Percentiles rank a stretch among this genome's conserved stretches.
Conservation (phyloP, 1,140 invertebrate species). For the Drosophila biarmipes region DNA sequence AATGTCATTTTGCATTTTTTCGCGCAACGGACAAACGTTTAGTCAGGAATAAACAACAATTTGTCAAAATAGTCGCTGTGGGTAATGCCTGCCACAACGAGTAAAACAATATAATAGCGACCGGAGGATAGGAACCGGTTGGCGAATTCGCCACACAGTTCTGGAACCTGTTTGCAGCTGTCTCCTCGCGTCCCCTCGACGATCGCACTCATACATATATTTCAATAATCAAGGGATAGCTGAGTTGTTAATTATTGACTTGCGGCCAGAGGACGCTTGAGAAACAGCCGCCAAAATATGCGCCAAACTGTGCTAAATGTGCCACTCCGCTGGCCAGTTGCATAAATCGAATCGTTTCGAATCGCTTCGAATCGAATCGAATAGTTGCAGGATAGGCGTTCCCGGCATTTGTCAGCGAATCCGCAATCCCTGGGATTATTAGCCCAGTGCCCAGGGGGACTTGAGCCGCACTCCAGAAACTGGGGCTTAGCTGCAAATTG, state of each 20-base stretch:
- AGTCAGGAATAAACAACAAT: constrained; percentile 71
- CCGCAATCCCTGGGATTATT: constrained; percentile 39
- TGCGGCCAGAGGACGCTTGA: constrained; percentile 20
- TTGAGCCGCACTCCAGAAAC: constrained; percentile 6
- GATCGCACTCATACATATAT: constrained; percentile 47
- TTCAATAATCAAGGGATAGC: constrained; percentile 77
- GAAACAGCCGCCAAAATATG: constrained; percentile 52
- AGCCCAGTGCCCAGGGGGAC: constrained; percentile 55
- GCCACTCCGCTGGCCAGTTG: constrained; percentile 24
- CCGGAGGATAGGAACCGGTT: constrained; percentile 45
- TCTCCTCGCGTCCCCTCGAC: constrained; percentile 10
- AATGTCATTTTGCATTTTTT: constrained; percentile 56
- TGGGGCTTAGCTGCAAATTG: constrained; percentile 52
- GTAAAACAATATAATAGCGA: constrained; percentile 31
- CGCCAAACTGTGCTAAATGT: constrained; percentile 46
- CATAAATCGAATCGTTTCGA: constrained; percentile 29
- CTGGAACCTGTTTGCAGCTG: constrained; percentile 76
- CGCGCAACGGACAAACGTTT: constrained; percentile 62
- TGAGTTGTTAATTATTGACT: constrained; percentile 75
- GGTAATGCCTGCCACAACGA: constrained; percentile 28
- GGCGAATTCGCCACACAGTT: background rate
- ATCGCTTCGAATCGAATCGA: constrained; percentile 7
- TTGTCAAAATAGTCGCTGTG: constrained; percentile 61
- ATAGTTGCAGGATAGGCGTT: constrained; percentile 55
- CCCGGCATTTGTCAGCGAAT: constrained; percentile 67